phyloP scores from a whole-genome alignment of 2,888 invertebrate genomes.

The Melanostoma scalare region DNA sequence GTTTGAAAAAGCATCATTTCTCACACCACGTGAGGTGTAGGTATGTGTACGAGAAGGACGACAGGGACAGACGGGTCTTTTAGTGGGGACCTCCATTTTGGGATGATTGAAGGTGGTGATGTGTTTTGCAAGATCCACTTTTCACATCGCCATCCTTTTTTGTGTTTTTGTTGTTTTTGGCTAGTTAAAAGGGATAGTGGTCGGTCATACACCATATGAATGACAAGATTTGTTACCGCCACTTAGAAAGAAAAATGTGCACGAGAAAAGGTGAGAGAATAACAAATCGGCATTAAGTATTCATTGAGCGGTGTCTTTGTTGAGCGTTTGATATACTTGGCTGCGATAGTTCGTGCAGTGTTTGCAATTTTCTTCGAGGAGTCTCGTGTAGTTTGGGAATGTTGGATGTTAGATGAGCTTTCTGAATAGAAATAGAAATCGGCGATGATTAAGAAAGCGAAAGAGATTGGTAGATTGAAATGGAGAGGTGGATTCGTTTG shows the following conservation, averaged over 20 bases:
- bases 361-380: background rate
- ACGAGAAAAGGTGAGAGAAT: constrained; percentile 38
- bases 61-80: background rate
- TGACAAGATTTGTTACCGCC: constrained; percentile 49
- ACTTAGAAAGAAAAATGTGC: constrained; percentile 25
- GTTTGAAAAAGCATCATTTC: background rate
- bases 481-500: too few relatives aligned
- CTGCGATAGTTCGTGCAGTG: constrained; percentile 50
- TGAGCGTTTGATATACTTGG: constrained; percentile 49
- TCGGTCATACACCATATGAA: constrained; percentile 42
- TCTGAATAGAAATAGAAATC: too few relatives aligned
- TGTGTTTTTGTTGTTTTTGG: constrained; percentile 9
- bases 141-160: constrained; percentile 28
- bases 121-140: constrained; percentile 20
- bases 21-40: background rate
- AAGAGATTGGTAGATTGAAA: too few relatives aligned
- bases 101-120: constrained; percentile 14
- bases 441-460: too few relatives aligned
- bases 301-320: constrained; percentile 58
- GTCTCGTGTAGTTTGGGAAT: too few relatives aligned
- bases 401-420: too few relatives aligned
- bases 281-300: constrained; percentile 67
- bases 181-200: constrained; percentile 16
- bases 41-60: background rate
- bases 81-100: background rate